Evolutionary conservation across 2,888 invertebrate genomes (phyloP), one percentile per base, ranked within the genome.

Genomic region (Dynastes hyllus): DNA sequence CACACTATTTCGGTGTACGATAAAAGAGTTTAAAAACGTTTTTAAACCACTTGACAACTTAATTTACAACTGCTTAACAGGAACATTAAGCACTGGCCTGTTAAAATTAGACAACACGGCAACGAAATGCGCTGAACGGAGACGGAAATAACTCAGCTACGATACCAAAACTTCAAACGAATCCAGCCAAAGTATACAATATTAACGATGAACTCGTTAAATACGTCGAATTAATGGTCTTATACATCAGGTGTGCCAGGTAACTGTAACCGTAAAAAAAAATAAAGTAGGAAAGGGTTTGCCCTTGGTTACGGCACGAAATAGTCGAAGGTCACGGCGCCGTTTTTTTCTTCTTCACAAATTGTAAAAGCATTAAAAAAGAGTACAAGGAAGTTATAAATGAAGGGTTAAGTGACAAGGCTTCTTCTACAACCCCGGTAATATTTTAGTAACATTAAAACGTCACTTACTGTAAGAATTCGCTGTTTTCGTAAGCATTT

Each of bases 21-120:
- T 77, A 58, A 67, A 65, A 76, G 51, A 66, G n/a, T 40, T 76
- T 53, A 50, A 76, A 69, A 77, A 69, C 65, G 53, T 78, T 78
- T 78, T 71, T 55, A 78, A 73, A 50, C 71, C 78, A 78, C 78
- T 75, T 65, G 73, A 78, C 78, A 75, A 53, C 45, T 22, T 50
- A 73, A 78, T 78, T 79, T 79, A 79, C 69, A 53, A 32, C 61
- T 37, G 45, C 76, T 61, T 69, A 79, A 69, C 61, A 55, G 58
- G 58, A 61, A 70, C 79, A 79, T 79, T 77, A 79, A 79, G 69
- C 70, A 76, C 63, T 70, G 61, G 66, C 13, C 70, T 73, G 78
- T 66, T 78, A 78, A 78, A 78, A 78, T 75, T 78, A 78, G 78
- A 77, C 45, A 37, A 55, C 45, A 55, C n/a, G 45, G 61, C 58